Percentiles rank a stretch among this genome's conserved stretches.
These are phyloP conservation scores for Aphidius ervi DNA, from an alignment of 1,140 invertebrate species.

Conservation along the genomic window DNA sequence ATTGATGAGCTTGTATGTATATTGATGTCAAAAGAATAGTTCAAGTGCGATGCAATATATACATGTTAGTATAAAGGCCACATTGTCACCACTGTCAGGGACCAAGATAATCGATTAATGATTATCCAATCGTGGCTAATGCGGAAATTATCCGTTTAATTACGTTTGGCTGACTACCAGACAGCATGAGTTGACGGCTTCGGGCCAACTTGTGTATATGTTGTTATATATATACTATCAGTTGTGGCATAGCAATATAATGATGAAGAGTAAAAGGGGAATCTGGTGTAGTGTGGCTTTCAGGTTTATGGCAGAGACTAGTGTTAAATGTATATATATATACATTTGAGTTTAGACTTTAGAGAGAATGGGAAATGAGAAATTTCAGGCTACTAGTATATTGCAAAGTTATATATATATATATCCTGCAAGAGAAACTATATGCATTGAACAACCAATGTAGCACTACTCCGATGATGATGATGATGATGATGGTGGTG, in stretches of 20 bases:
- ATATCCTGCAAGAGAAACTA: conserved; percentile 22
- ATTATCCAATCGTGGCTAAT: conserved; percentile 52
- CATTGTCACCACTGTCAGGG: conserved; percentile 21
- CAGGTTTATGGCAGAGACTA: conserved; percentile 24
- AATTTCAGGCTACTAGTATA: conserved; percentile 18
- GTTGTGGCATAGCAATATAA: not conserved
- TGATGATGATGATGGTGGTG: too few species aligned
- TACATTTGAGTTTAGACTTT: not conserved
- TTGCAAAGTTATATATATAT: conserved; percentile 7
- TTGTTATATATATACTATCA: not conserved
- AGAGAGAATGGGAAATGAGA: not conserved
- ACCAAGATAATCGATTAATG: conserved; percentile 49
- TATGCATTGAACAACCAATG: conserved; percentile 10
- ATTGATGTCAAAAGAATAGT: too few species aligned
- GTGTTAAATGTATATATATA: conserved; percentile 11
- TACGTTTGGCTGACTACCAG: conserved; percentile 46
- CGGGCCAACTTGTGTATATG: conserved; percentile 23
- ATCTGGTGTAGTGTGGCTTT: conserved; percentile 23
- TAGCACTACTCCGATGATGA: conserved; percentile 14
- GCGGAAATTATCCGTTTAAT: conserved; percentile 54
- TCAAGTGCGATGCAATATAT: too few species aligned
- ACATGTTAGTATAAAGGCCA: not conserved
- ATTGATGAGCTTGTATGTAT: too few species aligned
- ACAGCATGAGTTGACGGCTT: conserved; percentile 38
- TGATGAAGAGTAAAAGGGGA: not conserved